Evolutionary conservation across 2,113 vertebrate genomes (phyloP), one percentile per base, ranked within the genome.

Genomic region (Crypturellus undulatus): DNA sequence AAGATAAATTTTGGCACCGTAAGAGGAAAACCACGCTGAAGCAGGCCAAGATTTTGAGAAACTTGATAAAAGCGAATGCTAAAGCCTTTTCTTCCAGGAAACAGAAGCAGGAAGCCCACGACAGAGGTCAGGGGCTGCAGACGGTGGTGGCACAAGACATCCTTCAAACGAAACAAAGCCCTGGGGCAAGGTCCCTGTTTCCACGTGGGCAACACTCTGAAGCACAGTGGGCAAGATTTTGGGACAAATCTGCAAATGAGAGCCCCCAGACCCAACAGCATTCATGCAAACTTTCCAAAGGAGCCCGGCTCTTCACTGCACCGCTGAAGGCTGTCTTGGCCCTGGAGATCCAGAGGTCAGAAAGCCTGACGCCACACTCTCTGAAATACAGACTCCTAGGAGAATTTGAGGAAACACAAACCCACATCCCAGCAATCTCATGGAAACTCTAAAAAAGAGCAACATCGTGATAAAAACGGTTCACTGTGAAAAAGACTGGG

Each of bases 121-220:
- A 34, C 0, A 3, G 30, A 28, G 45, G 24, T 36, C 0, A 0
- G 1, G 49, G 49, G 13, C 54, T 40, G 26, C 0, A 1, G 62
- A n/a, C 2, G 10, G 30, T 3, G 2, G 56, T 25, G 60, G 45
- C 10, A 30, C 28, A 58, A 32, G 60, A 60, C 63, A 64, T 38
- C 0, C 1, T 68, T 8, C 18, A 36, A 52, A 30, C 25, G 54
- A 24, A 79, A 30, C 2, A 4, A 58, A 58, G 30, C 16, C 54
- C 13, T 56, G 54, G 30, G 16, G 28, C 17, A 17, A 58, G 30
- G 28, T 32, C 30, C 54, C 28, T 10, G 16, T 58, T 58, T 58
- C 32, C 54, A 30, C 10, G 16, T 30, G 28, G 28, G 28, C 25
- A 52, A 56, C 32, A 32, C 5, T 18, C 51, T 45, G 43, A 84